Evolutionary conservation across 2,797 vertebrate genomes (phyloP), one percentile per base, ranked within the genome.

Genomic region (Peromyscus aztecus): DNA sequence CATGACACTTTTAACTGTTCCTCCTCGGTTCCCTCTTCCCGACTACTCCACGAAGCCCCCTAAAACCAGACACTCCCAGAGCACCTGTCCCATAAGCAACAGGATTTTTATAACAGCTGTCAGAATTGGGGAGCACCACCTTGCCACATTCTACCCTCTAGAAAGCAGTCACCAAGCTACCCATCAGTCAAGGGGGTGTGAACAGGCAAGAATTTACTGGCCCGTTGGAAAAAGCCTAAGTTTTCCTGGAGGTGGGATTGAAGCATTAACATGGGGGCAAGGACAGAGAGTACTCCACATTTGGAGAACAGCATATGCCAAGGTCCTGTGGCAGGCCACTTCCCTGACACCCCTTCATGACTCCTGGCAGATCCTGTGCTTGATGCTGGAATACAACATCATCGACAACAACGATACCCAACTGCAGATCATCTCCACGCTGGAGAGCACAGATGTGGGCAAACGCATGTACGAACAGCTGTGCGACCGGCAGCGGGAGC

Each of bases 361-460:
- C 91, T 89, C 90, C 6, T 37, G n/a, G 34, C 98, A 99, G 99
- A 99, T 99, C 98, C 98, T 99, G 97, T 99, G 99, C 97, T 98
- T 99, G 98, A 99, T 99, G 99, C 98, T 99, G 98, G 99, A 99
- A 96, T 99, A 99, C 98, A 99, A 99, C 99, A 99, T 99, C 98
- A 99, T 99, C 2, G 99, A 99, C 98, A 99, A 99, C 98, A 99
- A 99, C 2, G 99, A 99, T 99, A 99, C 99, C 0, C 99, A 99
- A 98, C 99, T 99, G 97, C 99, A 99, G 99, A 99, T 99, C 99
- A 99, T 99, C 98, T 99, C 99, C 87, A 99, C 99, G 23, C 99
- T 99, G 98, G 99, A 99, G 98, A 99, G 99, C 99, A 99, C 99
- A 7, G 99, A 99, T 65, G 99, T 99, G 96, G 99, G 99, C 89